Conservation (phyloP, 2,113 vertebrate species). For the Triplophysa tibetana region DNA sequence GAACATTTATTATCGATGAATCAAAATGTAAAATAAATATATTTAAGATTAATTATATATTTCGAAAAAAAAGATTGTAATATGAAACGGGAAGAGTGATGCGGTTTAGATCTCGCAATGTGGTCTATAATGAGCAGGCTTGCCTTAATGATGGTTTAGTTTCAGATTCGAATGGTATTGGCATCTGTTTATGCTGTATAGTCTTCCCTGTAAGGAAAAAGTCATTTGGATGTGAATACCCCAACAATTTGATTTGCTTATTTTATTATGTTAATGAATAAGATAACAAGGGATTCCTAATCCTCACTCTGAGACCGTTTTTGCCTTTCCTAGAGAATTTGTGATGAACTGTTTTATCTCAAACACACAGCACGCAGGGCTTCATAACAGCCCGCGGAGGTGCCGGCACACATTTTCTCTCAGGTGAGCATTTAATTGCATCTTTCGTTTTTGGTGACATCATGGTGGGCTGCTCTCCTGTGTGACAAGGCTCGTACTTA, state of each 20-base stretch:
- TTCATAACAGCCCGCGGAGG: conserved; percentile 42
- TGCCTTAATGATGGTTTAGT: neutral
- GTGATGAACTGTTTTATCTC: conserved; percentile 39
- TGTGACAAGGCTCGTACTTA: conserved; percentile 61
- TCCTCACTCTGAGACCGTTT: conserved; percentile 3
- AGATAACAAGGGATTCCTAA: conserved; percentile 16
- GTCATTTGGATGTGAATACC: conserved; percentile 5
- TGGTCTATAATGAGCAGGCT: no score
- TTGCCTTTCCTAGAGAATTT: conserved; percentile 13
- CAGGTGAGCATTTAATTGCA: conserved; percentile 50
- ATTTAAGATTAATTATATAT: no score
- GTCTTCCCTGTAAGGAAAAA: neutral
- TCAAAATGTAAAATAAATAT: no score
- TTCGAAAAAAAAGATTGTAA: no score
- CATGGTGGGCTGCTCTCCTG: conserved; percentile 51
- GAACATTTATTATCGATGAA: no score
- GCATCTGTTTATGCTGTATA: conserved; percentile 1
- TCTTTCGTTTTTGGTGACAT: conserved; percentile 50
- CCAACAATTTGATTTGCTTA: conserved; percentile 9
- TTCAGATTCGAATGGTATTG: conserved; percentile 11
- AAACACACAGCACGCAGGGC: conserved; percentile 32
- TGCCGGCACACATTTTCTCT: conserved; percentile 31
- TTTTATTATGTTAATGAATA: conserved; percentile 34
- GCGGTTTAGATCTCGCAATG: no score
- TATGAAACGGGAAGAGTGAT: no score